Evolutionary conservation across 1,140 invertebrate species (phyloP), one percentile per base, ranked within the genome.

Genomic region (Diabrotica undecimpunctata): DNA sequence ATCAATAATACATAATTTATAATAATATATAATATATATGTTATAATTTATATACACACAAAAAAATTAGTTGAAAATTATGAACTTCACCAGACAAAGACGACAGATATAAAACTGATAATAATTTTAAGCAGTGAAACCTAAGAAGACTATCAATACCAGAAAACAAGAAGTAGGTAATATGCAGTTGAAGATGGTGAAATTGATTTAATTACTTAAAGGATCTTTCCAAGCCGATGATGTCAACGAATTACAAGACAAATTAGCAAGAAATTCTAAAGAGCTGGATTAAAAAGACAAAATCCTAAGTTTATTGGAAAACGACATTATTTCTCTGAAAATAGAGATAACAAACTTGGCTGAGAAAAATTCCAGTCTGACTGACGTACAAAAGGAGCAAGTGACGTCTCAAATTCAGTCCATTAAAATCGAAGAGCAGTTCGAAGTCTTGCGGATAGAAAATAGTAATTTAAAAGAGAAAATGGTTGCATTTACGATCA

Each of bases 91-190:
- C n/a, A n/a, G n/a, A n/a, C n/a, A n/a, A n/a, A n/a, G n/a, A n/a
- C n/a, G n/a, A n/a, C n/a, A n/a, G n/a, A n/a, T n/a, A n/a, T n/a
- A n/a, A n/a, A n/a, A n/a, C n/a, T n/a, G n/a, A n/a, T n/a, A n/a
- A n/a, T n/a, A n/a, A n/a, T n/a, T n/a, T n/a, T n/a, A n/a, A n/a
- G n/a, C n/a, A n/a, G n/a, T n/a, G n/a, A n/a, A n/a, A n/a, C n/a
- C n/a, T n/a, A n/a, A n/a, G n/a, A n/a, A n/a, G n/a, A n/a, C n/a
- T n/a, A n/a, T n/a, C n/a, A n/a, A n/a, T n/a, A n/a, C n/a, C n/a
- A n/a, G n/a, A n/a, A n/a, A n/a, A n/a, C n/a, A 95, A 78, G 81
- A 96, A 93, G 78, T 93, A 92, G 73, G 73, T 50, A 75, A 70
- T 70, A 41, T 75, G 64, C 75, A 77, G 59, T 65, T 77, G 61